Evolutionary conservation across 2,113 vertebrate genomes (phyloP), one percentile per base, ranked within the genome.

Genomic region (Piliocolobus tephrosceles): DNA sequence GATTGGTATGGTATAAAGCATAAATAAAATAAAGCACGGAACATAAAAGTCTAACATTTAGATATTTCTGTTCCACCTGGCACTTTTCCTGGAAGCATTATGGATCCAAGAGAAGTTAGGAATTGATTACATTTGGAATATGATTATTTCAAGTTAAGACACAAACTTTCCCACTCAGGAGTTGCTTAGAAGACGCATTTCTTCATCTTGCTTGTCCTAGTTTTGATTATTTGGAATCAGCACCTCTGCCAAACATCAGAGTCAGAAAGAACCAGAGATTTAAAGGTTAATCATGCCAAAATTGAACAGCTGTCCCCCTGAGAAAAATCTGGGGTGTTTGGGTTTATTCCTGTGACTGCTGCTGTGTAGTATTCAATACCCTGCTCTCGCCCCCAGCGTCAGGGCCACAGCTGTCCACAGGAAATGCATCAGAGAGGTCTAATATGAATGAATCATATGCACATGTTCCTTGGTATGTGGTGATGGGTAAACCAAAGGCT

Each of bases 31-130:
- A 89, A 93, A 95, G 75, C 75, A 91, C 40, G 79, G 94, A 75
- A 11, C 47, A 64, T 73, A 18, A 76, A 27, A 96, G 43, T 80
- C 73, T 94, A 88, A 81, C 97, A 68, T 89, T 45, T 94, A 97
- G 73, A 68, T 88, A 52, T 14, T 96, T 89, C 5, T 40, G 35
- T 98, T 97, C 61, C 86, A 96, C 47, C 93, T 96, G 95, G 78
- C 57, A 83, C 8, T 57, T 27, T 95, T 83, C 79, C 70, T 92
- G 61, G 90, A 95, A 79, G 72, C 5, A 3, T 79, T 58, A 82
- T 2, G 2, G 35, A 95, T 70, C 45, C 58, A 70, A 78, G 40
- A 97, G 97, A 68, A 32, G 58, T n/a, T 61, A 16, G 64, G 20
- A 86, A 81, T 68, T 22, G 8, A 89, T 88, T 70, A 66, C 40